Evolutionary conservation across 2,888 invertebrate species (phyloP).

Genomic region (Acanthosepion esculentum): DNA sequence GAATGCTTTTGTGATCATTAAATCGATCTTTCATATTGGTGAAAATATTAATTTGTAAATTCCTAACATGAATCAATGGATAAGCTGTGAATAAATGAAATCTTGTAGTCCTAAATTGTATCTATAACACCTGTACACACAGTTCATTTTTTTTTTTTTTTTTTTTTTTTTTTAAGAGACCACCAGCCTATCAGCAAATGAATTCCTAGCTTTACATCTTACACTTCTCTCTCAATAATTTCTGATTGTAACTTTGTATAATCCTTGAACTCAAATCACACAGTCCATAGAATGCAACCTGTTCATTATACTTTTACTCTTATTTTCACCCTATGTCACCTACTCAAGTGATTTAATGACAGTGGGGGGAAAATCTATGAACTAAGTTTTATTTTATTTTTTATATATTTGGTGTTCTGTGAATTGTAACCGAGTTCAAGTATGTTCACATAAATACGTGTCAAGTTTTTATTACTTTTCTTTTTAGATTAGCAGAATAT

Average conservation of each 20-base stretch:
- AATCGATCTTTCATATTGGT: neutral
- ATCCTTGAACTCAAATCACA: neutral
- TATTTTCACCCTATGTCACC: too few species aligned
- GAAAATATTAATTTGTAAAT: slow-evolving; percentile 1
- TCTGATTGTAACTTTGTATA: neutral
- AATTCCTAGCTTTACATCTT: neutral
- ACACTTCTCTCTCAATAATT: neutral
- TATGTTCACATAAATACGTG: neutral
- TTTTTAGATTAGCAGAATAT: neutral
- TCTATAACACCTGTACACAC: neutral
- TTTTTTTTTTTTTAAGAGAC: neutral
- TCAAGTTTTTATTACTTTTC: neutral
- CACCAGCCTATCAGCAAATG: neutral
- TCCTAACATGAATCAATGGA: neutral
- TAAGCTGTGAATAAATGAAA: slow-evolving; percentile 17
- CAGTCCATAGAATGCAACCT: neutral
- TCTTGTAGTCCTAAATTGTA: neutral
- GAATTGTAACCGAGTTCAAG: neutral
- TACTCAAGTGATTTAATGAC: too few species aligned
- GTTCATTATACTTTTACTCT: too few species aligned
- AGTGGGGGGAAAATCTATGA: too few species aligned
- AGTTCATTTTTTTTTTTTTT: neutral
- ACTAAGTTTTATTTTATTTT: too few species aligned
- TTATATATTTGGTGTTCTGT: neutral
- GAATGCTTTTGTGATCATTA: neutral